Evolutionary conservation across 1,140 invertebrate species (phyloP).

Genomic region (Notospermus geniculatus): DNA sequence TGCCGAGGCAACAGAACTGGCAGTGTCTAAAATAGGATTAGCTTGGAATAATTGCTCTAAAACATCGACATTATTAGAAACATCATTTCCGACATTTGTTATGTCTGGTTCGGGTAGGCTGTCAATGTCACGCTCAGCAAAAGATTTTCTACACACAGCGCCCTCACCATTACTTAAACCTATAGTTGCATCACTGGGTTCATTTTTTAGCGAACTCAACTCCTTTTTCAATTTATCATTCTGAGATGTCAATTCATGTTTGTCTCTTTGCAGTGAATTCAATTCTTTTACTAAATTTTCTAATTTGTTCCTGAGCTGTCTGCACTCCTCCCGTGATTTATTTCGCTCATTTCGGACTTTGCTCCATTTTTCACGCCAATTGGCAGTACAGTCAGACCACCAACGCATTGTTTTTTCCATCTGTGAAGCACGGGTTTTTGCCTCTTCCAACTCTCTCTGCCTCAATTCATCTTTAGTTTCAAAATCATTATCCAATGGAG

Average conservation of each 20-base stretch:
- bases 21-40: too few species aligned
- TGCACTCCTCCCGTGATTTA: slow-evolving; percentile 79
- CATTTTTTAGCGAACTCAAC: slow-evolving; percentile 10
- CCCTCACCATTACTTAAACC: slow-evolving; percentile 14
- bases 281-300: slow-evolving; percentile 77
- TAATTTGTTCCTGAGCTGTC: slow-evolving; percentile 75
- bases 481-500: slow-evolving; percentile 44
- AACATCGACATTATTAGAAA: too few species aligned
- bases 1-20: too few species aligned
- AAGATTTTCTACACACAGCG: not conserved
- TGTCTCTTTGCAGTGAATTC: slow-evolving; percentile 72
- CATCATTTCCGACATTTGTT: too few species aligned
- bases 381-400: slow-evolving; percentile 91
- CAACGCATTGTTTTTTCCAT: slow-evolving; percentile 99
- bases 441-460: slow-evolving; percentile 83
- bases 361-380: slow-evolving; percentile 95
- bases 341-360: slow-evolving; percentile 66
- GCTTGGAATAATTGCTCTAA: too few species aligned
- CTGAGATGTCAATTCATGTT: slow-evolving; percentile 74
- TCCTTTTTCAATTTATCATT: slow-evolving; percentile 58
- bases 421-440: slow-evolving; percentile 83
- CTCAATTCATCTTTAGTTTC: slow-evolving; percentile 53
- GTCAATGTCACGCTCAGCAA: not conserved
- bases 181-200: slow-evolving; percentile 8
- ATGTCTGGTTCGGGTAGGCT: too few species aligned